Conservation (phyloP, 2,888 invertebrate genomes). For the Epirrhoe tristata region DNA sequence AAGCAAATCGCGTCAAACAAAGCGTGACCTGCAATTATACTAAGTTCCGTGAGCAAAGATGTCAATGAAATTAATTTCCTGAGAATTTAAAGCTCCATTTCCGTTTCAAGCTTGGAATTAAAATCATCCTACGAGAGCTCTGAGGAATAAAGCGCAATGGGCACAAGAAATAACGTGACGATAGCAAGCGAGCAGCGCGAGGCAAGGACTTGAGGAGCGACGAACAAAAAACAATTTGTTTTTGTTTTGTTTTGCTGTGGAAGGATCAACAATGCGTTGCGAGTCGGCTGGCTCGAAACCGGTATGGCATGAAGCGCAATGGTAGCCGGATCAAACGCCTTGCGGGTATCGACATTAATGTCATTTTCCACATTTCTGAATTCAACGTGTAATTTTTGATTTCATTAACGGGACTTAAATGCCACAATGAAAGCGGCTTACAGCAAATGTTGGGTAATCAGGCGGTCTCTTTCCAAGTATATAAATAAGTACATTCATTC, state of each 20-base stretch:
- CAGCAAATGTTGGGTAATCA: constrained; percentile 23
- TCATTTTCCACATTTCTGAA: constrained; percentile 49
- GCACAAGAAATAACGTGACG: constrained; percentile 55
- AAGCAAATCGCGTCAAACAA: constrained; percentile 69
- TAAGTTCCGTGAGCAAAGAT: constrained; percentile 62
- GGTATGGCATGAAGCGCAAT: constrained; percentile 63
- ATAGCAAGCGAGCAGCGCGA: constrained; percentile 52
- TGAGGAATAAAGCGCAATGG: constrained; percentile 41
- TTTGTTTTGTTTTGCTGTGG: constrained; percentile 79
- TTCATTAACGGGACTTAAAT: constrained; percentile 34
- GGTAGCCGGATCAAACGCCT: constrained; percentile 69
- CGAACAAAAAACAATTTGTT: constrained; percentile 70
- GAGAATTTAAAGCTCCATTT: constrained; percentile 37
- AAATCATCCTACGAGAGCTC: constrained; percentile 30
- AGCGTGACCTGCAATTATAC: constrained; percentile 61
- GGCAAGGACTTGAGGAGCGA: constrained; percentile 51
- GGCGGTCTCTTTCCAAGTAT: constrained; percentile 16
- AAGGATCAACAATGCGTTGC: constrained; percentile 76
- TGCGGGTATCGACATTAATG: constrained; percentile 69
- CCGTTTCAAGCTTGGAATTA: constrained; percentile 29
- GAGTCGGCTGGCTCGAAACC: constrained; percentile 74
- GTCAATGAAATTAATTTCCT: constrained; percentile 46
- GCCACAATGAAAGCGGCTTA: constrained; percentile 19
- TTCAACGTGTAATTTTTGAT: constrained; percentile 35
- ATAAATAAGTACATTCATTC: constrained; percentile 10